A percentile compares a stretch with the other conserved stretches of the same genome.
These are phyloP conservation scores for Papilio aristodemus DNA, from an alignment of 1,140 invertebrate genomes.

Conservation along the genomic window DNA sequence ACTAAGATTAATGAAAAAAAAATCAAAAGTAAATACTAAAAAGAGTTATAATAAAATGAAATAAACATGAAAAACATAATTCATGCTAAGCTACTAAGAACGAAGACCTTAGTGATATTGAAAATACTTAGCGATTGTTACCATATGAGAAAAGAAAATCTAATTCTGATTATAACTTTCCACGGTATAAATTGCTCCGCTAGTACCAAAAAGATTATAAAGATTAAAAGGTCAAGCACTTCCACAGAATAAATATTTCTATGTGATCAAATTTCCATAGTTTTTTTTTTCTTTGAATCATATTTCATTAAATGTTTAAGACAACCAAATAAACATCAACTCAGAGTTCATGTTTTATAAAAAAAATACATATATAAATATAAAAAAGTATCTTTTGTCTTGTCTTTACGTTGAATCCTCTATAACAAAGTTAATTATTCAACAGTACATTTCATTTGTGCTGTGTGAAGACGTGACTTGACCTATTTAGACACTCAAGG, in stretches of 20 bases:
- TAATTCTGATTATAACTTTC: no score
- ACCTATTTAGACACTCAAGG: slow-evolving; percentile 21
- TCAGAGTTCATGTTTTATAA: slow-evolving; percentile 1
- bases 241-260: no score
- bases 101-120: no score
- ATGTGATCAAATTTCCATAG: background rate
- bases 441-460: slow-evolving; percentile 24
- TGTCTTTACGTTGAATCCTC: slow-evolving; percentile 14
- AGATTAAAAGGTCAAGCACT: no score
- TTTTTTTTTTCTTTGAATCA: background rate
- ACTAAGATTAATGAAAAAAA: background rate
- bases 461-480: slow-evolving; percentile 14
- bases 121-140: no score
- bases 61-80: no score
- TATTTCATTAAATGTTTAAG: background rate
- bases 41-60: background rate
- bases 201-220: no score
- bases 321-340: background rate
- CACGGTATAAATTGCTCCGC: no score
- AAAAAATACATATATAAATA: slow-evolving; percentile 7
- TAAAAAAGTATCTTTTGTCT: slow-evolving; percentile 14
- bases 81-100: no score
- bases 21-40: background rate
- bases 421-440: slow-evolving; percentile 26
- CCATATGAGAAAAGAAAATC: no score